These are phyloP conservation scores for Pluvialis apricaria DNA, from an alignment of 2,113 vertebrate species.

Conservation along the genomic window DNA sequence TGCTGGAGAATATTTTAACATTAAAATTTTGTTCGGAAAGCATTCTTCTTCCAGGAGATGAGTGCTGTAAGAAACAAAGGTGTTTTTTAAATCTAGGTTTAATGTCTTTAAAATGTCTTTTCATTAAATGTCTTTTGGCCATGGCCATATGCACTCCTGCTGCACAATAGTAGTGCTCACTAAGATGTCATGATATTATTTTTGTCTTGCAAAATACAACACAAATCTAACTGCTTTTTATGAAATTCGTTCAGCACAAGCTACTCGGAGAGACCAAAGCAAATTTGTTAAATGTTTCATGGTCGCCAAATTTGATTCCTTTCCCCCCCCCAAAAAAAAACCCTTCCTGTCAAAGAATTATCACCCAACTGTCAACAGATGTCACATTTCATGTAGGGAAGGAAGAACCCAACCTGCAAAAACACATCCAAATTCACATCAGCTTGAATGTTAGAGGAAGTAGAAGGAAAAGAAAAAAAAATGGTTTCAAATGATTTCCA, in stretches of 20 bases:
- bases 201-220: background rate
- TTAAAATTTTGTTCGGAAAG: background rate
- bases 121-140: background rate
- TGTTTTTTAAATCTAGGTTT: background rate
- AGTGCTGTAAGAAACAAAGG: background rate
- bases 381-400: background rate
- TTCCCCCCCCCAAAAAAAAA: rapidly evolving
- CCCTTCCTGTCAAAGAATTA: slow-evolving; percentile 8
- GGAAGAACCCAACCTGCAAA: background rate
- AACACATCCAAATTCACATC: background rate
- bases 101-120: background rate
- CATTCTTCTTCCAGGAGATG: background rate
- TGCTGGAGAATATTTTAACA: background rate
- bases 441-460: background rate
- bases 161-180: background rate
- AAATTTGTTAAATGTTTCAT: background rate
- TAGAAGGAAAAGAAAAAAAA: background rate
- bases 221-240: background rate
- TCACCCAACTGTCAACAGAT: slow-evolving; percentile 37
- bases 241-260: background rate
- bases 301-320: background rate
- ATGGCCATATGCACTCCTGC: background rate
- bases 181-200: background rate
- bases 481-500: background rate
- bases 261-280: background rate